Evolutionary conservation across 2,888 invertebrate genomes (phyloP).

Genomic region (Molorchus minor): DNA sequence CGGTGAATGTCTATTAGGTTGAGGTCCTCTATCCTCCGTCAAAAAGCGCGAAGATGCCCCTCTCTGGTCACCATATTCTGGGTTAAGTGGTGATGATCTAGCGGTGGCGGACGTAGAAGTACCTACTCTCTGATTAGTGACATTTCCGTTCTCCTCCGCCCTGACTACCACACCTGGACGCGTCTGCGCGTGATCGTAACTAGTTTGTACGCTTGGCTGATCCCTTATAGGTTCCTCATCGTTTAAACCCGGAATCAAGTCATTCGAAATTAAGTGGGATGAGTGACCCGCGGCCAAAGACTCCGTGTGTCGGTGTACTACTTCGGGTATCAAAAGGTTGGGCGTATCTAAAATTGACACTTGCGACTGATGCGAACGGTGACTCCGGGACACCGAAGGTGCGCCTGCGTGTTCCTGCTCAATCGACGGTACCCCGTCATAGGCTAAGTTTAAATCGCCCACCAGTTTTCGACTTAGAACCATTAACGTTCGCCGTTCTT

Average conservation of each 20-base stretch:
- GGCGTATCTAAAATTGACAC: not conserved
- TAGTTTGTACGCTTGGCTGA: not conserved
- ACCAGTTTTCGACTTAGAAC: not conserved
- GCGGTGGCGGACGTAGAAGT: too few relatives aligned
- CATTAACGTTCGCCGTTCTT: not conserved
- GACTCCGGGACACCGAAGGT: not conserved
- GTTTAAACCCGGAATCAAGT: not conserved
- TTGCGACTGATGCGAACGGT: not conserved
- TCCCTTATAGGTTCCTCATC: not conserved
- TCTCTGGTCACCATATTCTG: not conserved
- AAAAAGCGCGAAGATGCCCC: too few relatives aligned
- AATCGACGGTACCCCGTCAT: not conserved
- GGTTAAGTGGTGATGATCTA: not conserved
- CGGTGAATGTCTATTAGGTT: not conserved
- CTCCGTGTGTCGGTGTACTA: not conserved
- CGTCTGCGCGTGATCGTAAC: not conserved
- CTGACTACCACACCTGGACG: not conserved
- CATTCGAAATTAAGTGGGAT: too few relatives aligned
- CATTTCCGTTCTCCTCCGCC: too few relatives aligned
- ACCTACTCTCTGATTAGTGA: too few relatives aligned
- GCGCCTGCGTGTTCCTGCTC: not conserved
- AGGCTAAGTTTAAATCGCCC: not conserved
- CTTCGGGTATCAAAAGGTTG: not conserved
- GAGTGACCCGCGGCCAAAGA: too few relatives aligned
- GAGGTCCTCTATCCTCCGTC: too few relatives aligned